Percentiles rank a stretch among this genome's conserved stretches.
These are phyloP conservation scores for Euwallacea similis DNA, from an alignment of 1,140 invertebrate genomes.

Conservation along the genomic window DNA sequence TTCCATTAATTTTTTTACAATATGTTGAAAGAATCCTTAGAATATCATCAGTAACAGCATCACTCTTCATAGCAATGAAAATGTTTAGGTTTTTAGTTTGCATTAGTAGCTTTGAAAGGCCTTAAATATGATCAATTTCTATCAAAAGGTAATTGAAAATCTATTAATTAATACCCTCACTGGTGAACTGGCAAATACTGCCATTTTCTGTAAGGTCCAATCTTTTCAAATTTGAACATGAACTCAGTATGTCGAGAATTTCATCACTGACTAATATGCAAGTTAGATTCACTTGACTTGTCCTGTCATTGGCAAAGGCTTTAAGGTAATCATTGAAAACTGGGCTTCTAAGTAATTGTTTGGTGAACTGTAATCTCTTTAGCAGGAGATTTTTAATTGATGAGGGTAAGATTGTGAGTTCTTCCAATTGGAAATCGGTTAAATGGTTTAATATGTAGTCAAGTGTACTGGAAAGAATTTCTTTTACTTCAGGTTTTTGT, in stretches of 20 bases:
- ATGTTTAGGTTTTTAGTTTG: constrained; percentile 22
- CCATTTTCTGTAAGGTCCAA: constrained; percentile 28
- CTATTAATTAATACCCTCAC: constrained; percentile 16
- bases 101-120: constrained; percentile 29
- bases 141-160: not conserved
- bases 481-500: constrained; percentile 1
- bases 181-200: constrained; percentile 19
- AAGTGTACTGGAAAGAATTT: constrained; percentile 30
- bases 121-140: constrained; percentile 10
- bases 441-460: constrained; percentile 37
- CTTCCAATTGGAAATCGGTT: constrained; percentile 14
- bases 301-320: constrained; percentile 25
- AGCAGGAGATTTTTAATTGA: constrained; percentile 36
- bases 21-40: constrained; percentile 26
- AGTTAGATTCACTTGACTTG: constrained; percentile 37
- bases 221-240: constrained; percentile 30
- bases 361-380: constrained; percentile 27
- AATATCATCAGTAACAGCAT: constrained; percentile 33
- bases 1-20: constrained; percentile 20
- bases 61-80: constrained; percentile 23
- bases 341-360: constrained; percentile 19
- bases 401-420: constrained; percentile 31
- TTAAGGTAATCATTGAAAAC: constrained; percentile 29
- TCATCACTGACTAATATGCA: constrained; percentile 36
- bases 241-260: constrained; percentile 30